phyloP scores from a whole-genome alignment of 2,113 vertebrate genomes.

The Embiotoca jacksoni region DNA sequence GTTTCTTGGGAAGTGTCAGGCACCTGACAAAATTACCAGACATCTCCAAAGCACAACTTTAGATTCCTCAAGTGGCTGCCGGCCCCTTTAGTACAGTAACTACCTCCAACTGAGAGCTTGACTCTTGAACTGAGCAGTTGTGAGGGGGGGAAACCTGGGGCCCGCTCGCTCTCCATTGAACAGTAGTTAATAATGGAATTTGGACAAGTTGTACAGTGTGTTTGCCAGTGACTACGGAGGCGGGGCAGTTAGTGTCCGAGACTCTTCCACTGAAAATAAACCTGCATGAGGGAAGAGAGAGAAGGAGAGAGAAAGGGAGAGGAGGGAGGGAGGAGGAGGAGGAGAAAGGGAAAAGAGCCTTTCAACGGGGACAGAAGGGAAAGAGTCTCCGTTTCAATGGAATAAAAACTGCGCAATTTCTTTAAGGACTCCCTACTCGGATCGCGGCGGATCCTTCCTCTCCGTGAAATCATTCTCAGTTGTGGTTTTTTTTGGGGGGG shows the following conservation, averaged over 20 bases:
- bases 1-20: conserved; percentile 34
- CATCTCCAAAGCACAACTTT: conserved; percentile 19
- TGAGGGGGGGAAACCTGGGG: background rate
- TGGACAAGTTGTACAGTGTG: conserved; percentile 73
- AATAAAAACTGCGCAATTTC: conserved; percentile 87
- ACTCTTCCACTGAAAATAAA: conserved; percentile 85
- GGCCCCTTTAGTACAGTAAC: background rate
- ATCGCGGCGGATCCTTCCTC: conserved; percentile 22
- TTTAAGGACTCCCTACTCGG: conserved; percentile 50
- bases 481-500: background rate
- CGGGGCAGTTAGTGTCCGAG: conserved; percentile 82
- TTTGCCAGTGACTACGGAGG: conserved; percentile 77
- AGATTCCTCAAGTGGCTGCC: conserved; percentile 44
- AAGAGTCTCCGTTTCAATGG: conserved; percentile 78
- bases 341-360: conserved; percentile 65
- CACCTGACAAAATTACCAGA: conserved; percentile 35
- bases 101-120: conserved; percentile 1
- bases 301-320: conserved; percentile 51
- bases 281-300: conserved; percentile 78
- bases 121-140: conserved; percentile 24
- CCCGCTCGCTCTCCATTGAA: conserved; percentile 53
- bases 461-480: background rate
- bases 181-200: conserved; percentile 72
- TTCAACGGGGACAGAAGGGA: conserved; percentile 71
- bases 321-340: conserved; percentile 41